Conservation (phyloP, 2,888 invertebrate genomes). For the Calliopum simillimum region DNA sequence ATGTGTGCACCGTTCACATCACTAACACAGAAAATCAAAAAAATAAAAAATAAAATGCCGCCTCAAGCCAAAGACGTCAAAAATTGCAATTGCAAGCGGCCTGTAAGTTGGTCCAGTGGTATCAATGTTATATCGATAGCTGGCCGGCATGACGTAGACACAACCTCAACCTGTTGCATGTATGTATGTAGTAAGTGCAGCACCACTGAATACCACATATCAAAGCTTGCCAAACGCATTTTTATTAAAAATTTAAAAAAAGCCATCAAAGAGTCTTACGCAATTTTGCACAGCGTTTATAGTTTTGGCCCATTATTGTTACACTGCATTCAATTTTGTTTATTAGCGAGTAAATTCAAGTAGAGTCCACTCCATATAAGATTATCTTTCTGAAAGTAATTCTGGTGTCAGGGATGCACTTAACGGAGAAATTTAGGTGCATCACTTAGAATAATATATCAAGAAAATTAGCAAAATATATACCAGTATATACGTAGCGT, state of each 20-base stretch:
- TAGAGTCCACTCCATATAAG: too few relatives aligned
- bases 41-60: not conserved
- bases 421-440: not conserved
- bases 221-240: not conserved
- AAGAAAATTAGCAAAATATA: too few relatives aligned
- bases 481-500: too few relatives aligned
- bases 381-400: not conserved
- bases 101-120: not conserved
- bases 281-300: constrained; percentile 23
- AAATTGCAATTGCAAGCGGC: not conserved
- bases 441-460: too few relatives aligned
- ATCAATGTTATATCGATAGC: not conserved
- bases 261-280: constrained; percentile 13
- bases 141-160: not conserved
- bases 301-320: constrained; percentile 5
- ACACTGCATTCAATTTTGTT: not conserved
- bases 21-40: not conserved
- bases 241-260: constrained; percentile 18
- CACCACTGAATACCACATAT: too few relatives aligned
- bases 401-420: not conserved
- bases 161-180: not conserved
- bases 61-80: not conserved
- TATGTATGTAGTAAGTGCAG: not conserved
- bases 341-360: not conserved
- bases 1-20: not conserved